Conservation (phyloP, 1,140 invertebrate species). For the Choristoneura fumiferana region DNA sequence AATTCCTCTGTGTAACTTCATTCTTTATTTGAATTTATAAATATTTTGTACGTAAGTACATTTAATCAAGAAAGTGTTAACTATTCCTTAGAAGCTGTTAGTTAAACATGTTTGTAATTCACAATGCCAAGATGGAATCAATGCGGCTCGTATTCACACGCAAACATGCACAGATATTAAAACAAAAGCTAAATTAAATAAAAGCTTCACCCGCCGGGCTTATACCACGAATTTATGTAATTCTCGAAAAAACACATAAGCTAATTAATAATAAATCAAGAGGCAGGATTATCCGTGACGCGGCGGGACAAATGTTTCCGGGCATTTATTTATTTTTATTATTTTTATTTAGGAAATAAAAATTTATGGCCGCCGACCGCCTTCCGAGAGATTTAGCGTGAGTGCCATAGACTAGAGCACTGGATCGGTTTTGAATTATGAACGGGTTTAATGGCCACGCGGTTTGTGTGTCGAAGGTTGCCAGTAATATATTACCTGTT, state of each 20-base stretch:
- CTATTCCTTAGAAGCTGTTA: too few species aligned
- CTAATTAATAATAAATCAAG: slow-evolving; percentile 73
- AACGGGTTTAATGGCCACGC: slow-evolving; percentile 51
- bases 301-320: slow-evolving; percentile 65
- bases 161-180: background rate
- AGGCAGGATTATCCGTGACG: slow-evolving; percentile 58
- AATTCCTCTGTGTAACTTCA: too few species aligned
- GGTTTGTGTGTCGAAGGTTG: slow-evolving; percentile 40
- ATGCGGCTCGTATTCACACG: background rate
- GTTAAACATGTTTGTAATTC: too few species aligned
- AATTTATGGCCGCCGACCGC: slow-evolving; percentile 64
- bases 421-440: slow-evolving; percentile 63
- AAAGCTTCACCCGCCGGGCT: slow-evolving; percentile 2
- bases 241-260: slow-evolving; percentile 20
- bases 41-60: too few species aligned
- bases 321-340: slow-evolving; percentile 67
- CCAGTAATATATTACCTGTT: slow-evolving; percentile 41
- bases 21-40: too few species aligned
- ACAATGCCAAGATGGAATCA: too few species aligned
- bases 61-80: too few species aligned
- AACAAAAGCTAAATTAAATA: slow-evolving; percentile 8
- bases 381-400: slow-evolving; percentile 69
- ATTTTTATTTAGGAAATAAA: slow-evolving; percentile 70
- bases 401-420: slow-evolving; percentile 60
- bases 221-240: slow-evolving; percentile 17